These are phyloP conservation scores for Butastur rufipennis DNA, from an alignment of 2,113 vertebrate species.

Conservation along the genomic window DNA sequence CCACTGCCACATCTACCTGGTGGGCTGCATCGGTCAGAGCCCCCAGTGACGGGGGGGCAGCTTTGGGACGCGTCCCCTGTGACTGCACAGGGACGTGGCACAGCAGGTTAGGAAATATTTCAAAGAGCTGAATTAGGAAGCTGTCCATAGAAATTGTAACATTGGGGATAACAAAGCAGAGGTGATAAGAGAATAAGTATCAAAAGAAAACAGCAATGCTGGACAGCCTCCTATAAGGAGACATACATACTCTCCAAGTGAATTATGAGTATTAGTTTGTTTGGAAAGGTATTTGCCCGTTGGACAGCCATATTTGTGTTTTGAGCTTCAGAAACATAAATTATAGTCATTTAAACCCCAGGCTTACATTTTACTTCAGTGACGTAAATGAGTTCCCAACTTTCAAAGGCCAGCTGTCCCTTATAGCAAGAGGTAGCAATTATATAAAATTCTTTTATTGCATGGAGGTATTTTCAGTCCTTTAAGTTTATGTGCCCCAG, in stretches of 20 bases:
- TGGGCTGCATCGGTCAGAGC: not conserved
- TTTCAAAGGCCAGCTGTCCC: slow-evolving; percentile 54
- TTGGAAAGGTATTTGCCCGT: slow-evolving; percentile 62
- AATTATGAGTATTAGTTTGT: slow-evolving; percentile 15
- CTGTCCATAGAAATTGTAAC: not conserved
- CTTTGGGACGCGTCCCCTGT: not conserved
- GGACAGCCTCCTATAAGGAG: not conserved
- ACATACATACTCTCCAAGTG: not conserved
- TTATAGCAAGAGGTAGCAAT: slow-evolving; percentile 63
- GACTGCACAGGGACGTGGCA: too few relatives aligned
- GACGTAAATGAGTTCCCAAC: slow-evolving; percentile 30
- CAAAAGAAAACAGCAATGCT: not conserved
- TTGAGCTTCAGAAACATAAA: slow-evolving; percentile 50
- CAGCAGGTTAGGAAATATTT: not conserved
- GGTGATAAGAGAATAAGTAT: not conserved
- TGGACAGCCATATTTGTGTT: slow-evolving; percentile 47
- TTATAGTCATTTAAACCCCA: slow-evolving; percentile 48
- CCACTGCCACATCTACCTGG: not conserved
- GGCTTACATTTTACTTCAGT: slow-evolving; percentile 56
- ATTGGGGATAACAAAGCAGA: not conserved
- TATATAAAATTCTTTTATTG: slow-evolving; percentile 50
- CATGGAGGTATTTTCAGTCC: slow-evolving; percentile 35
- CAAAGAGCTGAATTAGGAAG: not conserved
- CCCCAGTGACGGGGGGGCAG: accelerated
- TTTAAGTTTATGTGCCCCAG: slow-evolving; percentile 50